These are phyloP conservation scores for Pachliopta kotzebuea DNA, from an alignment of 2,888 invertebrate genomes.

Conservation along the genomic window DNA sequence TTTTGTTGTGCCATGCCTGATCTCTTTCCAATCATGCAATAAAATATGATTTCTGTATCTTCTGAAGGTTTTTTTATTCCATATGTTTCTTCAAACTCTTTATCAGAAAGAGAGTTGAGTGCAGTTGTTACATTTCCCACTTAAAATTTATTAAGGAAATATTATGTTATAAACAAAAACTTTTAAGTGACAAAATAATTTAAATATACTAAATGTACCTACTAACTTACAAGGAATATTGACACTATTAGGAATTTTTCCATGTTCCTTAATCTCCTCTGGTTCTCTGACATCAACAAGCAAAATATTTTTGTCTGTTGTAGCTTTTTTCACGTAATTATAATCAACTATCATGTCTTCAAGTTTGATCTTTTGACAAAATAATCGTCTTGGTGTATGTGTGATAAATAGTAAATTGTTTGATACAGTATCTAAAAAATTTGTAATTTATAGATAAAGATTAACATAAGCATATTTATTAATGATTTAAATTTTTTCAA, in stretches of 20 bases:
- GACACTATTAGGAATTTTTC: conserved; percentile 86
- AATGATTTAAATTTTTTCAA: neutral
- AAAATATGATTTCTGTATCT: conserved; percentile 83
- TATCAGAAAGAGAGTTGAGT: conserved; percentile 64
- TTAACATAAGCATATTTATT: neutral
- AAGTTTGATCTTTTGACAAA: conserved; percentile 43
- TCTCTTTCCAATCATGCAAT: conserved; percentile 85
- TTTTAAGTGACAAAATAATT: neutral
- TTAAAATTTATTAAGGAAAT: conserved; percentile 45
- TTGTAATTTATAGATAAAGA: neutral
- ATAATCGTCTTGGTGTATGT: conserved; percentile 36
- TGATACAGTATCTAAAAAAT: conserved; percentile 14
- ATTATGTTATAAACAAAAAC: conserved; percentile 14
- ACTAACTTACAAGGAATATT: conserved; percentile 86
- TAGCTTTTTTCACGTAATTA: conserved; percentile 66
- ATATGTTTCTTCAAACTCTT: conserved; percentile 80
- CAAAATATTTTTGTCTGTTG: conserved; percentile 50
- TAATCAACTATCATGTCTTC: conserved; percentile 59
- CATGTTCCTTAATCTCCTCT: conserved; percentile 84
- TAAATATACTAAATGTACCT: conserved; percentile 12
- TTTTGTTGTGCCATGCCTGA: conserved; percentile 82
- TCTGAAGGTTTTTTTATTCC: conserved; percentile 80
- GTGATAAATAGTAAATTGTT: neutral
- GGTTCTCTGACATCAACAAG: conserved; percentile 90
- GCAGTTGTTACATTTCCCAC: conserved; percentile 74